phyloP scores from a whole-genome alignment of 2,888 invertebrate genomes.

The Heliconius charithonia region DNA sequence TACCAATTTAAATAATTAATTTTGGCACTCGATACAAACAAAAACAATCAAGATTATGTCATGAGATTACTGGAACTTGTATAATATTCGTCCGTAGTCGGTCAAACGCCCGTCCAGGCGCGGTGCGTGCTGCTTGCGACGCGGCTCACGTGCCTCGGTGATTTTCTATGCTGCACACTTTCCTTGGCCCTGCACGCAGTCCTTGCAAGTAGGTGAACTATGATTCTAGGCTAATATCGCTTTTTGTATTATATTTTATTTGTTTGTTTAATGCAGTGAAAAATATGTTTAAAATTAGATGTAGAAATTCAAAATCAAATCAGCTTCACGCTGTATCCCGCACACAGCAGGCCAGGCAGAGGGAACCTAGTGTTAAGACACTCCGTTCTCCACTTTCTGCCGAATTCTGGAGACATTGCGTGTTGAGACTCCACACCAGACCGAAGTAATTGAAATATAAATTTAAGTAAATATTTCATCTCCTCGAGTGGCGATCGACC shows the following conservation, averaged over 20 bases:
- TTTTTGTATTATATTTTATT: constrained; percentile 10
- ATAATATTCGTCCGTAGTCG: constrained; percentile 68
- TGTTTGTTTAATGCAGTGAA: no score
- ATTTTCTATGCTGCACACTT: constrained; percentile 74
- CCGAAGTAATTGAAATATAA: no score
- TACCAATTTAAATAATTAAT: background rate
- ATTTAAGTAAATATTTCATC: no score
- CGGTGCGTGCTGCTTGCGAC: constrained; percentile 55
- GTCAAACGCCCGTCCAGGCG: constrained; percentile 62
- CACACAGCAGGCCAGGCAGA: no score
- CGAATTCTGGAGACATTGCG: no score
- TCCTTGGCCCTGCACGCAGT: constrained; percentile 59
- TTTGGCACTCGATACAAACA: constrained; percentile 24
- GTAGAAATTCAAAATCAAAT: no score
- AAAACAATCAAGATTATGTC: constrained; percentile 76
- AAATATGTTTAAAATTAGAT: no score
- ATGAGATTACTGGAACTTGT: constrained; percentile 79
- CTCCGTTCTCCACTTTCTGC: no score
- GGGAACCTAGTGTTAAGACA: no score
- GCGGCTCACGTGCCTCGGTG: constrained; percentile 62
- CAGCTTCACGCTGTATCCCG: no score
- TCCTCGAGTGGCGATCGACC: no score
- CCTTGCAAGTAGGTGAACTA: constrained; percentile 75
- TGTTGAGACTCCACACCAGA: no score
- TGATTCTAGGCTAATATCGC: constrained; percentile 56